Base-by-base conservation (phyloP, 1,140 invertebrate species). In the Hetaerina americana region DNA sequence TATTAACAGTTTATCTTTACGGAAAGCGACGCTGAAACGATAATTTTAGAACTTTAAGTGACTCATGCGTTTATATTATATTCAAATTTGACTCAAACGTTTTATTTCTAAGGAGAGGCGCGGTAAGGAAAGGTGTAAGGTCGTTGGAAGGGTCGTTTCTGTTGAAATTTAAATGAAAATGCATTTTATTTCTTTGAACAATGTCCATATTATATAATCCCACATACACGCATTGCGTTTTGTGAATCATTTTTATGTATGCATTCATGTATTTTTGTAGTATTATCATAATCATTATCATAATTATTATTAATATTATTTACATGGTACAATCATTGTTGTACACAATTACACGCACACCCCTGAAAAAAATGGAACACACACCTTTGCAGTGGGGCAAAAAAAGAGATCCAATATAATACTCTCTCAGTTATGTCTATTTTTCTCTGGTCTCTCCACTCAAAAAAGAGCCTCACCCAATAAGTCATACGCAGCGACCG, bases 241-340 rank as follows among this genome's bases (percentile, higher is more conserved):
- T 57, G 40, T 57, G 40, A 57, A 57, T n/a, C 40, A 57, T 57
- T 57, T 57, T 57, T 57, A 57, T 57, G 40, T 57, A 57, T 57
- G 40, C 40, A 57, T 57, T 57, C 40, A 57, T 57, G 40, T 57
- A 57, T 57, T 57, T 57, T 57, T 57, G 40, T 57, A 57, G 40
- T 57, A 57, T 57, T 57, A 57, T 57, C 40, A 57, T 57, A 57
- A 57, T 57, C 40, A 57, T 57, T 57, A 57, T 57, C 40, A 57
- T 57, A 57, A 57, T 57, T 57, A 57, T 57, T 57, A 57, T 57
- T 57, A 57, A 57, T 57, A 57, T 57, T 57, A 57, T 57, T 12
- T 57, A 57, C 40, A 57, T n/a, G 40, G 40, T 57, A 57, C 40
- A 57, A 57, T 57, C 40, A 57, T 57, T 12, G 40, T 57, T 57